phyloP scores from a whole-genome alignment of 2,888 invertebrate species.

The Temnothorax rugatulus region DNA sequence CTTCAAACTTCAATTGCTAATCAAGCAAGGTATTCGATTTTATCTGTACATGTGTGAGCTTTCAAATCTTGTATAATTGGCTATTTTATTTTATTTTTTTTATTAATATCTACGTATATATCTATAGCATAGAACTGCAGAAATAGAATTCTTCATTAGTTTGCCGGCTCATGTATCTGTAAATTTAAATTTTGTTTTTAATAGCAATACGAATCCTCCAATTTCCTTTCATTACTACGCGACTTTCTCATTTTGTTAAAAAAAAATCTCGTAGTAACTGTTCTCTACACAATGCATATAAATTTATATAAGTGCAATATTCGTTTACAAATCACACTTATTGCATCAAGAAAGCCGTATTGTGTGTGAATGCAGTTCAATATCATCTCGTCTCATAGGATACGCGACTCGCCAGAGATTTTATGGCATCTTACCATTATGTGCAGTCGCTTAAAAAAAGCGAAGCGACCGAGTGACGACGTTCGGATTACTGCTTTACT shows the following conservation, averaged over 20 bases:
- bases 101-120: background rate
- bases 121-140: background rate
- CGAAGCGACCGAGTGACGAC: background rate
- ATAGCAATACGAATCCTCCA: background rate
- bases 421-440: constrained; percentile 1
- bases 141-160: background rate
- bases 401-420: background rate
- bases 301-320: background rate
- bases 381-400: background rate
- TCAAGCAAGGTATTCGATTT: background rate
- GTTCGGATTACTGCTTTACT: constrained; percentile 19
- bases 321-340: background rate
- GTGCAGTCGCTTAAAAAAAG: background rate
- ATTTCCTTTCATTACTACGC: background rate
- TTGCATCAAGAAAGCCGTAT: background rate
- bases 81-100: background rate
- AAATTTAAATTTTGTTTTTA: background rate
- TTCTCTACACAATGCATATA: background rate
- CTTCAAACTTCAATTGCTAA: constrained; percentile 5
- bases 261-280: background rate
- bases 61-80: background rate
- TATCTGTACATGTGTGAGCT: background rate
- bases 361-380: constrained; percentile 13
- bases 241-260: background rate
- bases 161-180: background rate